A percentile compares a stretch with the other conserved stretches of the same genome.
Evolutionary conservation across 1,140 invertebrate genomes (phyloP).

Genomic region (Acromyrmex charruanus): DNA sequence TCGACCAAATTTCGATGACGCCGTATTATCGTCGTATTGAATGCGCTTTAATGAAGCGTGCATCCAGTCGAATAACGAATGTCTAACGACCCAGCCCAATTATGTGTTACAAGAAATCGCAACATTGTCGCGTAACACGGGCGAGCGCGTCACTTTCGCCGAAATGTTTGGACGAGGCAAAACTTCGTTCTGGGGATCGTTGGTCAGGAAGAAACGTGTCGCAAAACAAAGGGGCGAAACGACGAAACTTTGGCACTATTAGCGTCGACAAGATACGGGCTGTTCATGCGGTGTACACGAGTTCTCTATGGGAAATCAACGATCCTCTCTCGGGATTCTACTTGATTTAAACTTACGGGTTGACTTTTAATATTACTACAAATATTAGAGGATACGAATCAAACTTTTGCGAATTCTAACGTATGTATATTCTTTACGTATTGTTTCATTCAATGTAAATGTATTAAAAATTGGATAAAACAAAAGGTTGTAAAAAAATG

Average conservation of each 20-base stretch:
- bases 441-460: not conserved
- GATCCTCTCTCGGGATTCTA: slow-evolving; percentile 13
- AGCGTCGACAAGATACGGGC: slow-evolving; percentile 28
- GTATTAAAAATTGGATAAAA: not conserved
- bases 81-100: slow-evolving; percentile 33
- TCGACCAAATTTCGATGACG: slow-evolving; percentile 62
- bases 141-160: slow-evolving; percentile 33
- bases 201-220: slow-evolving; percentile 47
- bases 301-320: slow-evolving; percentile 27
- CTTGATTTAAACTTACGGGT: slow-evolving; percentile 11
- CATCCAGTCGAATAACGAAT: slow-evolving; percentile 45
- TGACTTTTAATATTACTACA: not conserved
- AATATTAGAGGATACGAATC: not conserved
- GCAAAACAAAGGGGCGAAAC: not conserved
- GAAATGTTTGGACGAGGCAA: slow-evolving; percentile 29
- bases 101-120: slow-evolving; percentile 6
- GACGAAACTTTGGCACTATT: slow-evolving; percentile 55
- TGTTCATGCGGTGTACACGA: not conserved
- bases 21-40: slow-evolving; percentile 54
- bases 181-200: slow-evolving; percentile 10
- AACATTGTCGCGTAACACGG: not conserved
- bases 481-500: not conserved
- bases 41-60: slow-evolving; percentile 61
- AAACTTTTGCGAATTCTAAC: not conserved
- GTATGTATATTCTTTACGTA: not conserved